phyloP scores from a whole-genome alignment of 2,113 vertebrate species.

The Grus americana region DNA sequence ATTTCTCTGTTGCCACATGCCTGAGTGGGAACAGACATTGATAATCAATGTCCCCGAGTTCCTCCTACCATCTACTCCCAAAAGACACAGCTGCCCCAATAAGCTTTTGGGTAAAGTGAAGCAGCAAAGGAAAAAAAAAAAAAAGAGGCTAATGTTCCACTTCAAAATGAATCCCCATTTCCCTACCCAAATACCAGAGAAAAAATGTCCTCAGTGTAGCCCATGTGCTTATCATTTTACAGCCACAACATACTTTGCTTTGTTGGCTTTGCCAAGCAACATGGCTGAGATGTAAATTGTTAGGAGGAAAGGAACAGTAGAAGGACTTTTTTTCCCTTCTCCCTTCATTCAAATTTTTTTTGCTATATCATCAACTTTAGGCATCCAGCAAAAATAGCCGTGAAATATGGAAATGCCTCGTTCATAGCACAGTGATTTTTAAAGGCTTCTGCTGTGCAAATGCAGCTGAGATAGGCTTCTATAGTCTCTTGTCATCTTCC shows the following conservation, averaged over 20 bases:
- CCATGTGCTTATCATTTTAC: conserved; percentile 46
- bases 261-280: conserved; percentile 53
- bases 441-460: conserved; percentile 74
- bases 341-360: conserved; percentile 44
- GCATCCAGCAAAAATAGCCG: conserved; percentile 68
- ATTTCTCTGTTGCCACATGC: background rate
- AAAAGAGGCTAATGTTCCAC: background rate
- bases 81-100: background rate
- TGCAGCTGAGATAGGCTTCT: conserved; percentile 70
- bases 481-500: conserved; percentile 66
- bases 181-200: background rate
- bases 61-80: background rate
- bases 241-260: conserved; percentile 51
- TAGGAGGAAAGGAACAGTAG: conserved; percentile 55
- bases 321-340: conserved; percentile 24
- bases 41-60: background rate
- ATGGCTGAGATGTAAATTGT: conserved; percentile 41
- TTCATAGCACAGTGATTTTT: conserved; percentile 71
- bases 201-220: background rate
- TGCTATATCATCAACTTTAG: conserved; percentile 71
- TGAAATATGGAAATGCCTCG: conserved; percentile 75
- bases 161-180: background rate
- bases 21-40: background rate
- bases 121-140: background rate
- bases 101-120: background rate